Evolutionary conservation across 2,888 invertebrate genomes (phyloP), one percentile per base, ranked within the genome.

Genomic region (Gerris lacustris): DNA sequence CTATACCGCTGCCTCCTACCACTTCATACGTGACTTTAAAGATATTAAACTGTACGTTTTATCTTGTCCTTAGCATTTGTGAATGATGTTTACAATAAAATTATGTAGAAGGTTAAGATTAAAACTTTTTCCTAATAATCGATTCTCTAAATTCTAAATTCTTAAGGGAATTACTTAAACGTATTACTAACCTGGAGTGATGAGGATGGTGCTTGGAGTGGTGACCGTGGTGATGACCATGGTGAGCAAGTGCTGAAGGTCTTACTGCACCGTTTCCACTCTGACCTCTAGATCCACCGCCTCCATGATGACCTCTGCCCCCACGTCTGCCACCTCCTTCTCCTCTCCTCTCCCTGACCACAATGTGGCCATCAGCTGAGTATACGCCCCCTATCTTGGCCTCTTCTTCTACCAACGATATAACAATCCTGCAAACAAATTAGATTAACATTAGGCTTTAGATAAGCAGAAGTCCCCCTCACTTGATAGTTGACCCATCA

Each of bases 341-440:
- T 11, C 69, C 45, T 69, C 70, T 63, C 18, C 72, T 71, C 66
- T 73, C 72, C 69, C 74, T 72, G 76, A 79, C 79, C 76, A 80
- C 79, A 77, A 79, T 79, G 78, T 80, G 77, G 77, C 76, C 77
- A 74, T 76, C 77, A 71, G 77, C 76, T 80, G 81, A 76, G 79
- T 81, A 76, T 80, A 82, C 74, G 80, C 80, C 82, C 80, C 82
- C 76, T 82, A 82, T 77, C 75, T 71, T 77, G 66, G 15, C 43
- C 5, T 17, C 43, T 45, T 67, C n/a, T 31, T 44, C 67, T 11
- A 18, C 67, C 18, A 31, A 31, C 1, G 31, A 31, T 31, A 31
- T 31, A 31, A 55, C 55, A 15, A 55, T 15, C 15, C 55, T 55
- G 55, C 31, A 31, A 31, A 31, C 31, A 31, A 31, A 31, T 31